phyloP scores from a whole-genome alignment of 2,888 invertebrate genomes.

The Asteroscopus sphinx region DNA sequence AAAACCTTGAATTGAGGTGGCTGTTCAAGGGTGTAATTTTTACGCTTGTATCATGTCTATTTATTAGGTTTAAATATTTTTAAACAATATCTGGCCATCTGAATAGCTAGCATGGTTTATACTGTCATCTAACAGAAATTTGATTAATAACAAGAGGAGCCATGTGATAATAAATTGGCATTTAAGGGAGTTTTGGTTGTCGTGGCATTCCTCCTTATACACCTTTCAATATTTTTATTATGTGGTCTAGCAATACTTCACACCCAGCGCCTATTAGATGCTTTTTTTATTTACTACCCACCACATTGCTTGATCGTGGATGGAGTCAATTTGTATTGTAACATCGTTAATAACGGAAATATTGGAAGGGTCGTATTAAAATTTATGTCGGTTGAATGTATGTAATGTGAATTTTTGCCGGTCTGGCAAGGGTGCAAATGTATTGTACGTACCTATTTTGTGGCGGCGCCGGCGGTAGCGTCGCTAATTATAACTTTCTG shows the following conservation, averaged over 20 bases:
- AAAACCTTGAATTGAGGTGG: too few relatives aligned
- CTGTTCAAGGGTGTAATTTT: too few relatives aligned
- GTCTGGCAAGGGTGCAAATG: neutral
- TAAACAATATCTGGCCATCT: too few relatives aligned
- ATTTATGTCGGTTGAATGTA: slow-evolving; percentile 3
- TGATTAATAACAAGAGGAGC: too few relatives aligned
- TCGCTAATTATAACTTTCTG: neutral
- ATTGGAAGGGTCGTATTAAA: slow-evolving; percentile 4
- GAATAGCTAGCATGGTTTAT: too few relatives aligned
- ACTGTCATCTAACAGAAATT: too few relatives aligned
- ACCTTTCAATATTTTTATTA: slow-evolving; percentile 11
- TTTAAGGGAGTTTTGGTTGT: too few relatives aligned
- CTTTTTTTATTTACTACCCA: slow-evolving; percentile 41
- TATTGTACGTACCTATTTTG: slow-evolving; percentile 13
- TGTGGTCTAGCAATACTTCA: slow-evolving; percentile 14
- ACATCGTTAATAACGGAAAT: slow-evolving; percentile 33
- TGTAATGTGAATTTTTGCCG: slow-evolving; percentile 17
- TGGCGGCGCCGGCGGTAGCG: slow-evolving; percentile 1
- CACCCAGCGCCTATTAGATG: slow-evolving; percentile 13
- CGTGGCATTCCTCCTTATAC: neutral
- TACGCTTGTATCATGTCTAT: too few relatives aligned
- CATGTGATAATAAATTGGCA: too few relatives aligned
- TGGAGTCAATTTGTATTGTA: slow-evolving; percentile 40
- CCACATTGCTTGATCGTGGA: slow-evolving; percentile 28
- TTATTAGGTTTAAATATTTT: too few relatives aligned